phyloP scores from a whole-genome alignment of 2,797 vertebrate genomes.

The Labroides dimidiatus region DNA sequence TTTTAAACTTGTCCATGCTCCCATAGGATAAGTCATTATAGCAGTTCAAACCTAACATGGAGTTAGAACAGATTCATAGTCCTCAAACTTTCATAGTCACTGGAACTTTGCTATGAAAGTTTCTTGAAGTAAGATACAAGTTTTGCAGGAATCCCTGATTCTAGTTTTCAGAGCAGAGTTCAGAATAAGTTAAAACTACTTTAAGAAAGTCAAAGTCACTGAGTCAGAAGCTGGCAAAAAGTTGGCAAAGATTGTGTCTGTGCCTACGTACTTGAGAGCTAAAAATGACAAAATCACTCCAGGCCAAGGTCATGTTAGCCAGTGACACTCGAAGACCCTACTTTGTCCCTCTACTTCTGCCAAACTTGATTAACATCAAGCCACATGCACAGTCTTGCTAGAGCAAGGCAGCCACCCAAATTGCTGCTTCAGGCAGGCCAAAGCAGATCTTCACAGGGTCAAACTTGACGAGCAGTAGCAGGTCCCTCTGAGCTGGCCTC shows the following conservation, averaged over 20 bases:
- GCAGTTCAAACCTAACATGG: too few species aligned
- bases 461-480: conserved; percentile 26
- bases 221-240: not conserved
- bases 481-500: conserved; percentile 33
- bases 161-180: not conserved
- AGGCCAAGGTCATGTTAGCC: conserved; percentile 44
- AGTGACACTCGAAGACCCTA: conserved; percentile 28
- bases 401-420: conserved; percentile 38
- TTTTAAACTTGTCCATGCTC: too few species aligned
- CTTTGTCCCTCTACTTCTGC: conserved; percentile 39
- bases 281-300: conserved; percentile 39
- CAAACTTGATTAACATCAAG: conserved; percentile 52
- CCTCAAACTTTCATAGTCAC: not conserved
- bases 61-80: too few species aligned
- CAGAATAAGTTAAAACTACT: not conserved
- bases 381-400: conserved; percentile 28
- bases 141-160: not conserved
- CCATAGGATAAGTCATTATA: too few species aligned
- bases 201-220: not conserved
- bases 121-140: not conserved
- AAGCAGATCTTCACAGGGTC: conserved; percentile 35
- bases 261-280: conserved; percentile 7
- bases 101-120: not conserved
- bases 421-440: conserved; percentile 39
- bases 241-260: conserved; percentile 11